A percentile compares a stretch with the other conserved stretches of the same genome.
Conservation (phyloP, 2,888 invertebrate species). For the Lasius platythorax region DNA sequence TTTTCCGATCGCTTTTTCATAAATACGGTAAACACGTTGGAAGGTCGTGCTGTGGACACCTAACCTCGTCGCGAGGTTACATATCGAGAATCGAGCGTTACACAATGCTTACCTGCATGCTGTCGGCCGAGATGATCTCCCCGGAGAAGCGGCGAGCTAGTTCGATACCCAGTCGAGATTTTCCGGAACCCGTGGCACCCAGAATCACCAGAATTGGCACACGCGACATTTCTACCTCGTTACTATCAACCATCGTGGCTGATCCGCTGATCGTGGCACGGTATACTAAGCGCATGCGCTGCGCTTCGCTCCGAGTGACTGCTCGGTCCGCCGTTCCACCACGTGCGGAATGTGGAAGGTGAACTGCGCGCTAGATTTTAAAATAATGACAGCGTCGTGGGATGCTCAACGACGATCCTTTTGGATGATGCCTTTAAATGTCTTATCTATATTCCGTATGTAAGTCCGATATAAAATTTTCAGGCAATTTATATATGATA, state of each 20-base stretch:
- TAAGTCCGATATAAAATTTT: too few species aligned
- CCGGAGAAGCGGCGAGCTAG: slow-evolving; percentile 94
- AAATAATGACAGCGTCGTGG: slow-evolving; percentile 22
- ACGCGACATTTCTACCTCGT: slow-evolving; percentile 85
- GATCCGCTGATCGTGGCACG: neutral
- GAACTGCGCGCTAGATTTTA: slow-evolving; percentile 61
- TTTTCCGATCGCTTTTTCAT: neutral
- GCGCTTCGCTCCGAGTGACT: neutral
- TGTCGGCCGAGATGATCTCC: slow-evolving; percentile 99
- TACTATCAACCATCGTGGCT: slow-evolving; percentile 46
- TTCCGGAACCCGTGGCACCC: slow-evolving; percentile 98
- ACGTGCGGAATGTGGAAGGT: slow-evolving; percentile 2
- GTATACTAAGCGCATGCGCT: slow-evolving; percentile 71
- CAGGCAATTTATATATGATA: too few species aligned
- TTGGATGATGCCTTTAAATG: neutral
- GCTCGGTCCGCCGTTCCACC: slow-evolving; percentile 33
- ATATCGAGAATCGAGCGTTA: neutral
- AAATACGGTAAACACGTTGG: slow-evolving; percentile 4
- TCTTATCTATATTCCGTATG: neutral
- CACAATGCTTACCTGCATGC: slow-evolving; percentile 95
- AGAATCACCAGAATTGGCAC: slow-evolving; percentile 95
- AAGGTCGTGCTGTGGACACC: neutral
- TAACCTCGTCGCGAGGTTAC: slow-evolving; percentile 7
- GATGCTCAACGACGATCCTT: neutral
- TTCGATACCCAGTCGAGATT: slow-evolving; percentile 97